Conservation (phyloP, 2,113 vertebrate species). For the Aspidoscelis tigris region DNA sequence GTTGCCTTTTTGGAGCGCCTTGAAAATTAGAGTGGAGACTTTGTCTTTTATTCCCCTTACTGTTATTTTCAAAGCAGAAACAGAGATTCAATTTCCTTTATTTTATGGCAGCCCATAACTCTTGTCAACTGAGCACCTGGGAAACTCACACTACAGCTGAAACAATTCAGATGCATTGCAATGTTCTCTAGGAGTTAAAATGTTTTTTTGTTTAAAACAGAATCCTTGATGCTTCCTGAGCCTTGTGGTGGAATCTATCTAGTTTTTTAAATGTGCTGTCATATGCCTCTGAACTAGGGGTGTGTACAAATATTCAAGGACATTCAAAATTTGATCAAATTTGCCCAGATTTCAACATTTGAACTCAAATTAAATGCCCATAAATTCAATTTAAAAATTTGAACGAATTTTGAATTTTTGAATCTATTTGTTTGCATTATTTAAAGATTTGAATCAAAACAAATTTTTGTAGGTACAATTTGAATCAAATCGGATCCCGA, state of each 20-base stretch:
- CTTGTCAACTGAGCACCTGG: neutral
- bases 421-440: too few relatives aligned
- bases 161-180: neutral
- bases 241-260: neutral
- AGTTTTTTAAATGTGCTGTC: neutral
- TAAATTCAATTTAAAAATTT: too few relatives aligned
- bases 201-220: neutral
- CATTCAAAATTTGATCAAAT: too few relatives aligned
- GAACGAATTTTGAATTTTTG: too few relatives aligned
- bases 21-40: neutral
- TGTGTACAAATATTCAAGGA: too few relatives aligned
- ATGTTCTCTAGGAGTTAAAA: neutral
- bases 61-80: neutral
- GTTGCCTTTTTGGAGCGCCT: constrained; percentile 50
- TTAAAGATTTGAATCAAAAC: too few relatives aligned
- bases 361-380: too few relatives aligned
- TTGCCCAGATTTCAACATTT: too few relatives aligned
- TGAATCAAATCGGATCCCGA: too few relatives aligned
- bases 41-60: neutral
- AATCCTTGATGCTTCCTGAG: neutral
- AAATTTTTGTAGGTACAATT: too few relatives aligned
- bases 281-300: neutral
- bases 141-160: neutral
- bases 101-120: neutral
- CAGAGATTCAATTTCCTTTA: neutral